Evolutionary conservation across 1,140 invertebrate species (phyloP), one percentile per base, ranked within the genome.

Genomic region (Euborellia annulipes): DNA sequence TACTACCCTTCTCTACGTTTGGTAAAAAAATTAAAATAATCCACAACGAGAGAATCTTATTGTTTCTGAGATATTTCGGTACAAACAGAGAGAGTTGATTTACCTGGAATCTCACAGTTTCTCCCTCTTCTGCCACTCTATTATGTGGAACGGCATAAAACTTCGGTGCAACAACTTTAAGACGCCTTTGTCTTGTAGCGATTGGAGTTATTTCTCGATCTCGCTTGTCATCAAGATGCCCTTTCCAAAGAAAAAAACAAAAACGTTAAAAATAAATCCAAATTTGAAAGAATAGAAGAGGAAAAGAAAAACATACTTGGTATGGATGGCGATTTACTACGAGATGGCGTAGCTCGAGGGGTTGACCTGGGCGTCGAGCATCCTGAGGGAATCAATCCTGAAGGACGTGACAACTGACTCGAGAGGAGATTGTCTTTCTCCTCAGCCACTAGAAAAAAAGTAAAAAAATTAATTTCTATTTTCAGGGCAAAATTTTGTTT

Each of bases 101-200:
- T 27, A 27, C 23, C 23, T 27, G 23, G 61, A 90, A 86, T 6
- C 77, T 62, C 1, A 83, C 75, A 1, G 77, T 80, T 52, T 88
- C 82, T 7, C 85, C 85, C 61, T 85, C 80, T 57, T 87, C 80
- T 0, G 75, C 83, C 4, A 88, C 75, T 38, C 79, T 75, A 58
- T 88, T 86, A 56, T 85, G 83, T 1, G 87, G 87, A 46, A 87
- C 79, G 17, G 85, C 82, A 60, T 87, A 84, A 64, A 93, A 91
- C 61, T 85, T 85, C 0, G 85, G 84, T 2, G 81, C 68, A 30
- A 67, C 56, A 18, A 71, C 54, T 51, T 61, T 59, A 37, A 58
- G 50, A 16, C 60, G 56, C 34, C 52, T 55, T 6, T 48, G 50
- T 36, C 43, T 52, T 41, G 45, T 51, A 6, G 23, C 23, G 4